These are phyloP conservation scores for Turritopsis dohrnii DNA, from an alignment of 30 jellyfish, hydroid and myxozoan species.

Conservation along the genomic window DNA sequence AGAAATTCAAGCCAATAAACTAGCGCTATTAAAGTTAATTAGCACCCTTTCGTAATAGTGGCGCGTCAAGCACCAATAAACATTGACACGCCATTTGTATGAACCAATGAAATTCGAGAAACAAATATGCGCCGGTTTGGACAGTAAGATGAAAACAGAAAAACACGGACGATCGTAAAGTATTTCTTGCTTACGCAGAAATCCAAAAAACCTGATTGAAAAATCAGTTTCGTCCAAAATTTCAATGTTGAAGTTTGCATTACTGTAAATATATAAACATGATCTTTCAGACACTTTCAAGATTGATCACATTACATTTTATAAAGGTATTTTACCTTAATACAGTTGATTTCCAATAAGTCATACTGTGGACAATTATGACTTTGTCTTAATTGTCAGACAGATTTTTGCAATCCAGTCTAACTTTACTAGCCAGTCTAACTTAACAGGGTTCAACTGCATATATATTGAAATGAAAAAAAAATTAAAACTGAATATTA, in stretches of 20 bases:
- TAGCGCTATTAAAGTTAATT: too few species aligned
- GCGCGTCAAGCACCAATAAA: too few species aligned
- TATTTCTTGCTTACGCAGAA: too few species aligned
- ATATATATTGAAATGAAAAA: background rate
- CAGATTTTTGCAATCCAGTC: too few species aligned
- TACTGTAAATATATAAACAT: background rate
- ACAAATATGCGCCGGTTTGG: too few species aligned
- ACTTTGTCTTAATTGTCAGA: background rate
- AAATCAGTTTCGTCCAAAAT: background rate
- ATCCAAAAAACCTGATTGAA: background rate
- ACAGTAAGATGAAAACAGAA: too few species aligned
- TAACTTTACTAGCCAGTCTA: background rate
- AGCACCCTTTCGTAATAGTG: too few species aligned
- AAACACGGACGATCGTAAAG: too few species aligned
- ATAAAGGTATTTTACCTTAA: background rate
- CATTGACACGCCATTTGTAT: too few species aligned
- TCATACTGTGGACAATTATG: background rate
- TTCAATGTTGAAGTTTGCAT: background rate
- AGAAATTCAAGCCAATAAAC: too few species aligned
- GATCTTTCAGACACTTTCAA: background rate
- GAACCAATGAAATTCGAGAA: too few species aligned
- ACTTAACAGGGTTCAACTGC: background rate
- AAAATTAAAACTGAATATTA: background rate
- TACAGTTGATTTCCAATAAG: background rate
- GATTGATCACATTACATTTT: background rate